Evolutionary conservation across 2,797 vertebrate species (phyloP), one percentile per base, ranked within the genome.

Genomic region (Clarias pachynema): DNA sequence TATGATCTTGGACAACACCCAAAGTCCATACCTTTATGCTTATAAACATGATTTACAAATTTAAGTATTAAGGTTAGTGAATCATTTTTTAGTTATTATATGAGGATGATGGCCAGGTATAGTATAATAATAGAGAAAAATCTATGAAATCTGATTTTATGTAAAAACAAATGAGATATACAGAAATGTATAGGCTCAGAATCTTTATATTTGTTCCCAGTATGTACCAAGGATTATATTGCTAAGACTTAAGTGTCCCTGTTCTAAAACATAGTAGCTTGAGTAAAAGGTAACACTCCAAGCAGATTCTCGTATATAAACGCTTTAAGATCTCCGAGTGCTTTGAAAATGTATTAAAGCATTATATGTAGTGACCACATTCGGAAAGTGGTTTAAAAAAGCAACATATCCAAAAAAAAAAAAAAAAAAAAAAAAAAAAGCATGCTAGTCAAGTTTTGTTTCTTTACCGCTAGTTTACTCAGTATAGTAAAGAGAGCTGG

Each of bases 141-240:
- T 24, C 53, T 5, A 26, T 26, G 6, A 74, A 74, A 57, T 59
- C 29, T 22, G 53, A 72, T 49, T 68, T 37, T 2, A 60, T 81
- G 29, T 74, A 74, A 72, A 72, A 75, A 78, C n/a, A 2, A 83
- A 31, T 72, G 10, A 49, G 16, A 70, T 37, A n/a, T 7, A 68
- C 18, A 70, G 1, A 77, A 2, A 44, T 1, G 4, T 8, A 57
- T 63, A 80, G 44, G 26, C 65, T 68, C 60, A 74, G 79, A 75
- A 57, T 74, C 60, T 24, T 68, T 44, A 44, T 12, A 1, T 69
- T 85, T 86, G 80, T 82, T 82, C 70, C 85, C 72, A 82, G 85
- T 78, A 18, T 40, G 62, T 82, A 79, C 77, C 85, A 79, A 29
- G 37, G 22, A 16, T 65, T 29, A 73, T 83, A 72, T 68, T 63